A percentile compares a stretch with the other conserved stretches of the same genome.
Evolutionary conservation across 2,113 vertebrate genomes (phyloP).

Genomic region (Proteles cristata): DNA sequence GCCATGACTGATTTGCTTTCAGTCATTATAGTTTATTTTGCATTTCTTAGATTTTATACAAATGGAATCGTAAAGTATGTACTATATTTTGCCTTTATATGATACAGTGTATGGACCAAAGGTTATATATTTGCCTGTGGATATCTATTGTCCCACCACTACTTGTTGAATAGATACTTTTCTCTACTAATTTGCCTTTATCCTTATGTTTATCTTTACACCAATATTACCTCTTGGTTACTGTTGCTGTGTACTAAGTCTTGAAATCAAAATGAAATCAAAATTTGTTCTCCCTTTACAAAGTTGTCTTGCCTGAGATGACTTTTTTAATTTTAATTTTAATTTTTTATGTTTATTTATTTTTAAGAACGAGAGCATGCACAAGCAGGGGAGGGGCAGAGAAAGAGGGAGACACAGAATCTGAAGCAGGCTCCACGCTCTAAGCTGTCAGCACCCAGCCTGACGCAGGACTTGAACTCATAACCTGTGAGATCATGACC

Average conservation of each 20-base stretch:
- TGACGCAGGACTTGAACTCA: too few relatives aligned
- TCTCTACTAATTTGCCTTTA: not conserved
- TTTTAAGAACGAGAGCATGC: too few relatives aligned
- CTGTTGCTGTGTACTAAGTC: not conserved
- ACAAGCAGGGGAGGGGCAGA: too few relatives aligned
- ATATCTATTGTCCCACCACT: not conserved
- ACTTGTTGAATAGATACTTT: not conserved
- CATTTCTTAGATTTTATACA: not conserved
- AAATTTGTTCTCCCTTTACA: not conserved
- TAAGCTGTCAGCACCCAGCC: too few relatives aligned
- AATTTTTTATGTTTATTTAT: too few relatives aligned
- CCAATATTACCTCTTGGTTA: not conserved
- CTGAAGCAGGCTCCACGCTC: too few relatives aligned
- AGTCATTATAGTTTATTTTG: not conserved
- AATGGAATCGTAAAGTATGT: not conserved
- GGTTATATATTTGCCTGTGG: not conserved
- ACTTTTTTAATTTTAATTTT: too few relatives aligned
- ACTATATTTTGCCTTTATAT: not conserved
- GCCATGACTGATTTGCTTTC: not conserved
- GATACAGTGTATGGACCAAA: not conserved
- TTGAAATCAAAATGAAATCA: not conserved
- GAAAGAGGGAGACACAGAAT: too few relatives aligned
- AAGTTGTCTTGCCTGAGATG: slow-evolving; percentile 13
- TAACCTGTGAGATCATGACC: too few relatives aligned
- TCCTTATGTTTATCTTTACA: not conserved